Evolutionary conservation across 2,113 vertebrate species (phyloP).

Genomic region (Enhydra lutris): DNA sequence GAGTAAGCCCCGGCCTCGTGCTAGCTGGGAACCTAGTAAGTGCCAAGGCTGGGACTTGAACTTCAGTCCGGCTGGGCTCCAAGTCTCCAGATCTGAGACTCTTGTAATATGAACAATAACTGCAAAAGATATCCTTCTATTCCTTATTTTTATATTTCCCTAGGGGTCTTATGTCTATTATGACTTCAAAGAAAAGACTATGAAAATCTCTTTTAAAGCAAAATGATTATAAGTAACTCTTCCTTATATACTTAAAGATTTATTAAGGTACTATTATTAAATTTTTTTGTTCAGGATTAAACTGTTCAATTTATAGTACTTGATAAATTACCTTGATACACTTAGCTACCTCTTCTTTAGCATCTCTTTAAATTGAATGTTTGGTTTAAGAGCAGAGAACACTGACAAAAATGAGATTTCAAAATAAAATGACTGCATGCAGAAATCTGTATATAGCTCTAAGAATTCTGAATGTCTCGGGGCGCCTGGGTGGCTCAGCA

Average conservation of each 20-base stretch:
- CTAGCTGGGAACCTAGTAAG: neutral
- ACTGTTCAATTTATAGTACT: conserved; percentile 2
- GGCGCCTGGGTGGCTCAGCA: too few relatives aligned
- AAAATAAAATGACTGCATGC: neutral
- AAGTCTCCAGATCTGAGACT: neutral
- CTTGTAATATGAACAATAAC: neutral
- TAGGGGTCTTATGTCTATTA: conserved; percentile 21
- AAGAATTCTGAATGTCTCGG: neutral
- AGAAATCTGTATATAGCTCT: neutral
- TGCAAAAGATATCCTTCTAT: neutral
- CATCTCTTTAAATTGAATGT: conserved; percentile 33
- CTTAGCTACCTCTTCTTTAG: conserved; percentile 30
- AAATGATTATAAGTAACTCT: conserved; percentile 45
- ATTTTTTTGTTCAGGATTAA: conserved; percentile 53
- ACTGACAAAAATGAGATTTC: conserved; percentile 39
- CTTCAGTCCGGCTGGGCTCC: neutral
- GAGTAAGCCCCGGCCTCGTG: neutral
- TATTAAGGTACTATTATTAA: conserved; percentile 49
- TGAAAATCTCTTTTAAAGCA: conserved; percentile 46
- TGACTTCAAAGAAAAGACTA: conserved; percentile 45
- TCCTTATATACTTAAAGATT: conserved; percentile 49
- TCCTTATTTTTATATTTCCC: conserved; percentile 15
- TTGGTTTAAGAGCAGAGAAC: conserved; percentile 35
- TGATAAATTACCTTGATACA: conserved; percentile 57
- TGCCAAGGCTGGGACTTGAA: neutral